phyloP scores from a whole-genome alignment of 1,140 invertebrate genomes.

The Hylaeus anthracinus region DNA sequence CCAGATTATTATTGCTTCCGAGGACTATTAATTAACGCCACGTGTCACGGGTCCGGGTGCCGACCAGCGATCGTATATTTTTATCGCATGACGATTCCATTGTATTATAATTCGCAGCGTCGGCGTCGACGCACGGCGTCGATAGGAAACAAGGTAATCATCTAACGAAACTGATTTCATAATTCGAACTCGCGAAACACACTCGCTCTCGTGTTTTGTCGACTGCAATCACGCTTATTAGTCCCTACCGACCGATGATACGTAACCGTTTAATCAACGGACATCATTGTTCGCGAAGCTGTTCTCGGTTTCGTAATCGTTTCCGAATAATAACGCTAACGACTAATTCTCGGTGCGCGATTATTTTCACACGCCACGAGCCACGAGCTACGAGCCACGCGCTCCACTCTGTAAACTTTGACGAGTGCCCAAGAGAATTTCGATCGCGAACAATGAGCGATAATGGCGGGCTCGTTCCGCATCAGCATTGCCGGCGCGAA shows the following conservation, averaged over 20 bases:
- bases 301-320: constrained; percentile 26
- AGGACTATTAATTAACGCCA: constrained; percentile 10
- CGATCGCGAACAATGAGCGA: constrained; percentile 30
- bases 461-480: constrained; percentile 13
- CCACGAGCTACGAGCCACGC: neutral
- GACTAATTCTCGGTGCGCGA: constrained; percentile 31
- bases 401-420: constrained; percentile 18
- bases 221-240: constrained; percentile 39
- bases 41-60: too few species aligned
- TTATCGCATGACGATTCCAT: neutral
- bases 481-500: neutral
- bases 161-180: constrained; percentile 39
- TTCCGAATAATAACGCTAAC: constrained; percentile 39
- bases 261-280: constrained; percentile 48
- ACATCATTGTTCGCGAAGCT: constrained; percentile 17
- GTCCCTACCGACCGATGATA: constrained; percentile 27
- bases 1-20: neutral
- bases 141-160: constrained; percentile 24
- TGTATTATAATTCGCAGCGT: neutral
- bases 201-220: neutral
- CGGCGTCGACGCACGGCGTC: neutral
- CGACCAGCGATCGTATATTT: neutral
- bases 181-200: neutral
- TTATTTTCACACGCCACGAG: constrained; percentile 24
- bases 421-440: neutral